A percentile compares a stretch with the other conserved stretches of the same genome.
phyloP scores from a whole-genome alignment of 1,140 invertebrate genomes.

The Solen grandis region DNA sequence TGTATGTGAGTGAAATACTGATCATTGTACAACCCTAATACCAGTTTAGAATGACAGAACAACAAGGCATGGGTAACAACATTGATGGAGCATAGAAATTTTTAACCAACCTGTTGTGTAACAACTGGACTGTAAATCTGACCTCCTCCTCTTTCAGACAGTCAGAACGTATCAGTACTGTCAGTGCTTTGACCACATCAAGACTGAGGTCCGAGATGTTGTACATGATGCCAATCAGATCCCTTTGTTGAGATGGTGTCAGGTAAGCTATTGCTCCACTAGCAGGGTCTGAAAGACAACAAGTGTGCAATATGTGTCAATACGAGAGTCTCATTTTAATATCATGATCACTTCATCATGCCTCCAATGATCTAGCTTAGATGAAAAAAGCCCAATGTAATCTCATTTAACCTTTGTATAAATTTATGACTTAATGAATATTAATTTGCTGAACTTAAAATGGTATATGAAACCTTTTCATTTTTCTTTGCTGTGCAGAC shows the following conservation, averaged over 20 bases:
- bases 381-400: not conserved
- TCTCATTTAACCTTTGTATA: not conserved
- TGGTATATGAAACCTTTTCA: not conserved
- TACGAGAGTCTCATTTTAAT: not conserved
- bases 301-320: not conserved
- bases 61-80: not conserved
- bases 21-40: not conserved
- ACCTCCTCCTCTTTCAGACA: constrained; percentile 16
- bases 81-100: too few species aligned
- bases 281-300: constrained; percentile 13
- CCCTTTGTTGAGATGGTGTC: not conserved
- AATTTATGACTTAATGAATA: not conserved
- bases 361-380: not conserved
- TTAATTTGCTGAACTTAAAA: not conserved
- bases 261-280: constrained; percentile 15
- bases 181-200: constrained; percentile 16
- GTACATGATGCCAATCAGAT: constrained; percentile 30
- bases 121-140: constrained; percentile 27
- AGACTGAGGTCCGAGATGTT: not conserved
- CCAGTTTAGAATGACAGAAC: not conserved
- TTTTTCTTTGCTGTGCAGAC: not conserved
- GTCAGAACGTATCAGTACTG: not conserved
- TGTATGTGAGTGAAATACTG: not conserved
- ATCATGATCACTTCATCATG: not conserved
- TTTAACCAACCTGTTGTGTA: constrained; percentile 42